phyloP scores from a whole-genome alignment of 2,797 vertebrate species.

The Pipistrellus kuhlii region DNA sequence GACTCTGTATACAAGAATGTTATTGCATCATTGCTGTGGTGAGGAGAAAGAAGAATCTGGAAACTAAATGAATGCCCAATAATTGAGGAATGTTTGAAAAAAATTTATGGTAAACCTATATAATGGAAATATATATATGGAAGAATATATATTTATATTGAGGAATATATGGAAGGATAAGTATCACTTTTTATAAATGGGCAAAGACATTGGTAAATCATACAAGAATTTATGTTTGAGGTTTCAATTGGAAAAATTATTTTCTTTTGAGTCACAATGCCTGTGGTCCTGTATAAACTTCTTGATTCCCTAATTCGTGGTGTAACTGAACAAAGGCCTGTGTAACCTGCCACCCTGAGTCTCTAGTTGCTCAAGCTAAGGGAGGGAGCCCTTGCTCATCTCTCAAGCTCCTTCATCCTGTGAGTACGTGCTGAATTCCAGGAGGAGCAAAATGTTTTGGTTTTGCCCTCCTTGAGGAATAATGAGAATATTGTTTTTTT shows the following conservation, averaged over 20 bases:
- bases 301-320: background rate
- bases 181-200: background rate
- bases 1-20: background rate
- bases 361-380: background rate
- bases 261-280: background rate
- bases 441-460: background rate
- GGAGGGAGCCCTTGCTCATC: background rate
- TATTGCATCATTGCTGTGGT: slow-evolving; percentile 2
- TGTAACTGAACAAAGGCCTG: background rate
- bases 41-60: slow-evolving; percentile 10
- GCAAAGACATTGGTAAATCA: background rate
- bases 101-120: background rate
- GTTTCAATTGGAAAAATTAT: background rate
- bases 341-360: too few relatives aligned
- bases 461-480: background rate
- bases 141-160: background rate
- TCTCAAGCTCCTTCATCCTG: background rate
- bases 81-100: background rate
- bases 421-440: background rate
- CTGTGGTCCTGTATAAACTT: background rate
- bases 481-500: background rate
- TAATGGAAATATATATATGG: background rate
- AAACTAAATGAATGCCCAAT: background rate
- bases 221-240: background rate
- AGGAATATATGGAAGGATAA: background rate